Conservation (phyloP, 2,113 vertebrate species). For the Nothocercus julius region DNA sequence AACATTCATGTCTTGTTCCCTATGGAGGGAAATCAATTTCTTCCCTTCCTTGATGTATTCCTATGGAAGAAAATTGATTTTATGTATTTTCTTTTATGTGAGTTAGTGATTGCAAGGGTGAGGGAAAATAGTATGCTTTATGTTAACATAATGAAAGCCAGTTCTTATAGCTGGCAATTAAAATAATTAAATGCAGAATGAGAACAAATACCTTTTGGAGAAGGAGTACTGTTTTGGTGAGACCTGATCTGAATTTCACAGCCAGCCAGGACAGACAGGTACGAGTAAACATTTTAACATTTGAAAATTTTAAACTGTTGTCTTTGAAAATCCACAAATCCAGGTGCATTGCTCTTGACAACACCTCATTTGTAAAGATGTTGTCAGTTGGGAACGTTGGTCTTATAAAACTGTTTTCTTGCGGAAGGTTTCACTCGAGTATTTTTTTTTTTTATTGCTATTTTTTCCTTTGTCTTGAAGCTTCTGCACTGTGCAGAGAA, state of each 20-base stretch:
- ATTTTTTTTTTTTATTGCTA: not conserved
- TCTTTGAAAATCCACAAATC: slow-evolving; percentile 4
- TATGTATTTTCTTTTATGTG: slow-evolving; percentile 28
- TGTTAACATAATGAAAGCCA: not conserved
- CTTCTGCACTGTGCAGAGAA: not conserved
- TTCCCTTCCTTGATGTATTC: slow-evolving; percentile 46
- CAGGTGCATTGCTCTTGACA: slow-evolving; percentile 17
- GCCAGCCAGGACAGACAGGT: not conserved
- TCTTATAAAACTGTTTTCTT: not conserved
- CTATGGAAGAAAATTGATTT: slow-evolving; percentile 44
- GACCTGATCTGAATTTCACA: not conserved
- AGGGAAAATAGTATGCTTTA: not conserved
- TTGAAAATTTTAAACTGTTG: slow-evolving; percentile 2
- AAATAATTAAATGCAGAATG: slow-evolving; percentile 37
- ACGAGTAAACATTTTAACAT: slow-evolving; percentile 1
- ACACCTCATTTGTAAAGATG: not conserved
- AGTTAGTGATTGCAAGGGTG: not conserved
- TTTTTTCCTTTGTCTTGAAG: not conserved
- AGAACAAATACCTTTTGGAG: slow-evolving; percentile 14
- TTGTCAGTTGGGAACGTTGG: not conserved
- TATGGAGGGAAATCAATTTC: slow-evolving; percentile 47
- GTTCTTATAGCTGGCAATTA: slow-evolving; percentile 31
- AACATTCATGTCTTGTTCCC: slow-evolving; percentile 46
- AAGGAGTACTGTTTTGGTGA: not conserved
- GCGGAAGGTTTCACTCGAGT: not conserved